Percentiles rank a stretch among this genome's conserved stretches.
These are phyloP conservation scores for Mus spicilegus DNA, from an alignment of 2,113 vertebrate genomes.

Conservation along the genomic window DNA sequence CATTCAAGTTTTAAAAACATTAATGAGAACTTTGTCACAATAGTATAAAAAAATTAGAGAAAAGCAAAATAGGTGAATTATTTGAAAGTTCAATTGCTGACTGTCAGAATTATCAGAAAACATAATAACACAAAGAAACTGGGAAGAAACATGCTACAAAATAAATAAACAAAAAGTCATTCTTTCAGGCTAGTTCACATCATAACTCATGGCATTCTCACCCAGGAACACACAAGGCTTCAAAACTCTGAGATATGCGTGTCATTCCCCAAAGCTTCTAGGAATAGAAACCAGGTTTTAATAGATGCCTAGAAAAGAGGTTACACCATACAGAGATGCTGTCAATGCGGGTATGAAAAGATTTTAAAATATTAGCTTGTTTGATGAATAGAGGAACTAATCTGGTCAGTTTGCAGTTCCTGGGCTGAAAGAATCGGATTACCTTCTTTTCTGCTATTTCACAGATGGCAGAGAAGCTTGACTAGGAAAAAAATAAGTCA, in stretches of 20 bases:
- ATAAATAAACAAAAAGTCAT: neutral
- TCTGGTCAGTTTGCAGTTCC: neutral
- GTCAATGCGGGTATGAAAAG: neutral
- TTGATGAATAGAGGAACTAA: neutral
- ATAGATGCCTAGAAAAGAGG: neutral
- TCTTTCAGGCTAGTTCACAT: neutral
- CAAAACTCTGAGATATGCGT: neutral
- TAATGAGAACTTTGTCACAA: neutral
- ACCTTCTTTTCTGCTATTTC: neutral
- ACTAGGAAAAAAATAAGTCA: conserved; percentile 7
- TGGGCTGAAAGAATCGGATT: neutral
- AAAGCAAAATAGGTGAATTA: neutral
- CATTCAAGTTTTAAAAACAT: neutral
- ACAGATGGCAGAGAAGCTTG: neutral
- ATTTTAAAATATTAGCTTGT: neutral
- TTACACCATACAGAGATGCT: neutral
- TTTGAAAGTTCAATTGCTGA: neutral
- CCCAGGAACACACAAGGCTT: neutral
- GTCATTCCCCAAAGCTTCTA: neutral
- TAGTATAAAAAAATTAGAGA: neutral
- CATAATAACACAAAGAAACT: conserved; percentile 2
- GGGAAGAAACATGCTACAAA: neutral
- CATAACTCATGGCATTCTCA: neutral
- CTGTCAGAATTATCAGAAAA: neutral
- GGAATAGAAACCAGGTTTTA: conserved; percentile 1